phyloP scores from a whole-genome alignment of 2,113 vertebrate species.

The Psittacula cyanocephala region DNA sequence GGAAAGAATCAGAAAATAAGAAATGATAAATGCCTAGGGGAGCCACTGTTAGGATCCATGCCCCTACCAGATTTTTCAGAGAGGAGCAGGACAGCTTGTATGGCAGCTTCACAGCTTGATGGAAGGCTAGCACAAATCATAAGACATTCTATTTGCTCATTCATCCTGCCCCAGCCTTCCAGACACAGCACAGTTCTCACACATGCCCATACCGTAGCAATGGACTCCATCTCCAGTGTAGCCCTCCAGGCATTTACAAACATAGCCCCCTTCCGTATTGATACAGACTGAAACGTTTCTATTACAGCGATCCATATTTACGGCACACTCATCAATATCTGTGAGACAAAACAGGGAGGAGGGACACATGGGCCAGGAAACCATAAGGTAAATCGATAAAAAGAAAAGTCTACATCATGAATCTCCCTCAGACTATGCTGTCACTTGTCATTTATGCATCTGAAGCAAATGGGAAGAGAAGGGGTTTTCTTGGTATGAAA shows the following conservation, averaged over 20 bases:
- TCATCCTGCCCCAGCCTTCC: neutral
- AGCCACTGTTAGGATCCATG: neutral
- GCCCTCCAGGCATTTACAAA: slow-evolving; percentile 77
- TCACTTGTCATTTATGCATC: neutral
- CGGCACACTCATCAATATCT: slow-evolving; percentile 78
- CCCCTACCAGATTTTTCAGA: neutral
- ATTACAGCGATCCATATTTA: slow-evolving; percentile 37
- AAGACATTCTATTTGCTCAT: neutral
- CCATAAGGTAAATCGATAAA: rapidly evolving
- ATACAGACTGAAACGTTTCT: slow-evolving; percentile 50
- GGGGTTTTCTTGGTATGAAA: neutral
- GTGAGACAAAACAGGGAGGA: neutral
- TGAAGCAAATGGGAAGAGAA: neutral
- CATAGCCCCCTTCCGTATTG: slow-evolving; percentile 76
- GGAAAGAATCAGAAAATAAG: neutral
- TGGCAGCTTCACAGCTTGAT: neutral
- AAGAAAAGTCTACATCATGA: neutral
- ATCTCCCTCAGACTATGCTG: neutral
- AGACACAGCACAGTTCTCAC: neutral
- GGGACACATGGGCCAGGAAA: rapidly evolving
- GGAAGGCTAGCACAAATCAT: neutral
- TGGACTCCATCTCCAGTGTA: slow-evolving; percentile 74
- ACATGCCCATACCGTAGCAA: slow-evolving; percentile 70
- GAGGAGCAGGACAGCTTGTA: neutral
- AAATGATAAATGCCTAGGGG: neutral